phyloP scores from a whole-genome alignment of 2,113 vertebrate genomes.

The Hydrolagus affinis region DNA sequence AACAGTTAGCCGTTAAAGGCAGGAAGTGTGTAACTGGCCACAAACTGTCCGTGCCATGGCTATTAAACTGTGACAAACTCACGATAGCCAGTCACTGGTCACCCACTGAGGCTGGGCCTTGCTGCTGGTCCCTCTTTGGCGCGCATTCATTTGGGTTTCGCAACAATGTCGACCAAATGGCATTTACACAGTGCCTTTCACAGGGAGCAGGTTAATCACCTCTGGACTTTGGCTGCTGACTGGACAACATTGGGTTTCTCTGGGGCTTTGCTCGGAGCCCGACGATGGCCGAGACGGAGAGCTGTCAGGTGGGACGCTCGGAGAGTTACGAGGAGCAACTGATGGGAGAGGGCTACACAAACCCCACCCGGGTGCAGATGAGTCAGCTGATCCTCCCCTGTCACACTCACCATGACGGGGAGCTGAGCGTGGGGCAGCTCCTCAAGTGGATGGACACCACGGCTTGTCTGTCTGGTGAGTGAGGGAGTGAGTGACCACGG shows the following conservation, averaged over 20 bases:
- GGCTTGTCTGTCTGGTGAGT: slow-evolving; percentile 82
- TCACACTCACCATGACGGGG: slow-evolving; percentile 79
- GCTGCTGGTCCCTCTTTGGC: no score
- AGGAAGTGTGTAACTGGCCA: background rate
- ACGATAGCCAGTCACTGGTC: no score
- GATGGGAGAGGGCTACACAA: slow-evolving; percentile 52
- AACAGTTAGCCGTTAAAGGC: background rate
- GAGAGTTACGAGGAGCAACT: slow-evolving; percentile 36
- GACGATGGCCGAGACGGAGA: slow-evolving; percentile 42
- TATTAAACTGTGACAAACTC: no score
- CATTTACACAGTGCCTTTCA: no score
- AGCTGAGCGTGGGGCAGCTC: slow-evolving; percentile 83
- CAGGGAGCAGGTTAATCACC: no score
- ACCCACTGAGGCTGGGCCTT: no score
- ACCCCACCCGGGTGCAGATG: slow-evolving; percentile 90
- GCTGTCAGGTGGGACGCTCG: slow-evolving; percentile 31
- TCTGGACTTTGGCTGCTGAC: no score
- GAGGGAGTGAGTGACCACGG: no score
- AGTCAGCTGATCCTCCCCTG: slow-evolving; percentile 90
- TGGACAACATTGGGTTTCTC: background rate
- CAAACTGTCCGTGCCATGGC: no score
- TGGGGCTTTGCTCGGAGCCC: background rate
- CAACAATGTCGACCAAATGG: no score
- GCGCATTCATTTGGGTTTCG: no score
- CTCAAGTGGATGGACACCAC: slow-evolving; percentile 97